A percentile compares a stretch with the other conserved stretches of the same genome.
These are phyloP conservation scores for Dreissena polymorpha DNA, from an alignment of 1,140 invertebrate species.

Conservation along the genomic window DNA sequence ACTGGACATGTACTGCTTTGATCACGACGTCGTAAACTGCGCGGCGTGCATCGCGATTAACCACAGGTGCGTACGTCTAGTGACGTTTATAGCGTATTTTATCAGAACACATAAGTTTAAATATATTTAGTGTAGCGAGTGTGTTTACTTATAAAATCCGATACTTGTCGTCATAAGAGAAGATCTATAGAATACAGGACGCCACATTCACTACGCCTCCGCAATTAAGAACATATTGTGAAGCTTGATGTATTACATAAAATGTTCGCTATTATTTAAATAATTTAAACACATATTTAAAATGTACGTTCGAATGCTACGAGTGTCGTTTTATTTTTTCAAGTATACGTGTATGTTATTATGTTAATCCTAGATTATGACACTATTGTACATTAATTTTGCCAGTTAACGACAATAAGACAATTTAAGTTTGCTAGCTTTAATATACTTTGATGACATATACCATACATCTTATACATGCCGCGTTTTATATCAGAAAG, in stretches of 20 bases:
- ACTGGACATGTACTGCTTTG: slow-evolving; percentile 33
- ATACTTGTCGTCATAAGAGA: background rate
- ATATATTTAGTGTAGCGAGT: background rate
- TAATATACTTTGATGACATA: background rate
- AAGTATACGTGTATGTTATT: background rate
- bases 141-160: background rate
- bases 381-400: background rate
- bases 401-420: background rate
- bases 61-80: slow-evolving; percentile 8
- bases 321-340: no score
- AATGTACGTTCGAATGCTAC: no score
- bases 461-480: background rate
- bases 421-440: background rate
- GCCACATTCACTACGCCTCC: no score
- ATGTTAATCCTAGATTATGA: background rate
- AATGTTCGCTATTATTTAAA: no score
- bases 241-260: no score
- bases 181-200: no score
- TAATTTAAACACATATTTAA: no score
- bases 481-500: slow-evolving; percentile 6
- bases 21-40: slow-evolving; percentile 21
- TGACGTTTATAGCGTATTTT: background rate
- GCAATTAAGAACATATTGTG: no score
- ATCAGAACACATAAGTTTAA: background rate
- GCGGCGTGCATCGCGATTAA: slow-evolving; percentile 25